Percentiles rank a stretch among this genome's conserved stretches.
Conservation (phyloP, 1,140 invertebrate genomes). For the Zaprionus kolodkinae region DNA sequence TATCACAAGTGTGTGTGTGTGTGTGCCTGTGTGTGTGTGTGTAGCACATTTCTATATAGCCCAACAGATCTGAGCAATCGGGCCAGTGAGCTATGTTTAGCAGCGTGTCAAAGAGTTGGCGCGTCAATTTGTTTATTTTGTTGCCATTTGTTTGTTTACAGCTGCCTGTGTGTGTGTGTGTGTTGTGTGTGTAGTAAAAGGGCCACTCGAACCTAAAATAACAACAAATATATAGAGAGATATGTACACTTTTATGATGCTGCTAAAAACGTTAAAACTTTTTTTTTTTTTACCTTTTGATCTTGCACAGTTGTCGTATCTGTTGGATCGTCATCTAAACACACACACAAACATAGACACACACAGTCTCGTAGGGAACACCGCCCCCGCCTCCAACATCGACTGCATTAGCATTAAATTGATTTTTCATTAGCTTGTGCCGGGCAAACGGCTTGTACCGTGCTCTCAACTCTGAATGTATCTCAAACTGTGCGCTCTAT, state of each 20-base stretch:
- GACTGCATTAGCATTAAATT: conserved; percentile 60
- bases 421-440: conserved; percentile 64
- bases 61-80: neutral
- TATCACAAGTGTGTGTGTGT: neutral
- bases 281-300: conserved; percentile 43
- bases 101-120: conserved; percentile 46
- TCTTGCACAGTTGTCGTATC: conserved; percentile 55
- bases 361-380: neutral
- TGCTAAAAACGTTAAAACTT: conserved; percentile 51
- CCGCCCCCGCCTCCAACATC: conserved; percentile 20
- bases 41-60: conserved; percentile 8
- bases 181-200: conserved; percentile 43
- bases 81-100: conserved; percentile 15
- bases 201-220: conserved; percentile 56
- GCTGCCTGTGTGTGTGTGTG: conserved; percentile 12
- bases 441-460: conserved; percentile 41
- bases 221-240: conserved; percentile 28
- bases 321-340: conserved; percentile 39
- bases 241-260: conserved; percentile 61
- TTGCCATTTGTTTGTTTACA: conserved; percentile 62
- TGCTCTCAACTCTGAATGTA: neutral
- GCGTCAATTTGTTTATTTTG: conserved; percentile 58
- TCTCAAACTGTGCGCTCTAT: neutral
- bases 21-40: neutral
- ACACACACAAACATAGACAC: conserved; percentile 18